Conservation (phyloP, 2,888 invertebrate species). For the Dioctria rufipes region DNA sequence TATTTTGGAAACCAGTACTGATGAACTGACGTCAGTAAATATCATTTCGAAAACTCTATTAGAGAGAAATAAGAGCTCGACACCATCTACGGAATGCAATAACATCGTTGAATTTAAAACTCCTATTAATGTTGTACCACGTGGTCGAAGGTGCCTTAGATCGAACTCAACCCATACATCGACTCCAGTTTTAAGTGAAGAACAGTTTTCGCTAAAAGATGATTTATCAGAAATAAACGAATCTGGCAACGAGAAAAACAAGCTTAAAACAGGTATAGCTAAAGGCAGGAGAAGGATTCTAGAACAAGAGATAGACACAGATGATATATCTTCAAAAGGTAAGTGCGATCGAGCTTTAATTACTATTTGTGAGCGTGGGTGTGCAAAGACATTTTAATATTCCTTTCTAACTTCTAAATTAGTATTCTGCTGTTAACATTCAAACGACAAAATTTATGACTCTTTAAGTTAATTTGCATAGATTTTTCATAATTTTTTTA, state of each 20-base stretch:
- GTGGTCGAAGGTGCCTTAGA: neutral
- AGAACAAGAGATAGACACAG: neutral
- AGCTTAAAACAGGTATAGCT: neutral
- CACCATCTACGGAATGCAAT: neutral
- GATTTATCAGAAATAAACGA: neutral
- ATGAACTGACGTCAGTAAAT: slow-evolving; percentile 17
- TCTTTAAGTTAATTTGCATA: too few species aligned
- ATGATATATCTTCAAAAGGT: neutral
- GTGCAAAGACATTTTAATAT: too few species aligned
- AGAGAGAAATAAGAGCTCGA: neutral
- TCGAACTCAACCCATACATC: slow-evolving; percentile 2
- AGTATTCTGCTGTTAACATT: too few species aligned
- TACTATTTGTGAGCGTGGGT: too few species aligned
- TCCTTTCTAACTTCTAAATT: too few species aligned
- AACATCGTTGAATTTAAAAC: slow-evolving; percentile 23
- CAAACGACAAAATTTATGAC: too few species aligned
- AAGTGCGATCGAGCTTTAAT: neutral
- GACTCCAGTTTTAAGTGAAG: neutral
- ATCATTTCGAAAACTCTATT: neutral
- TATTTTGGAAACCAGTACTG: neutral
- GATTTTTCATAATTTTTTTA: too few species aligned
- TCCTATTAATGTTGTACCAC: slow-evolving; percentile 5
- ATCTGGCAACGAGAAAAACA: neutral
- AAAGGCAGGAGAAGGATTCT: neutral
- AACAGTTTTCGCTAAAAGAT: neutral